Evolutionary conservation across 2,113 vertebrate genomes (phyloP).

Genomic region (Paratilapia polleni): DNA sequence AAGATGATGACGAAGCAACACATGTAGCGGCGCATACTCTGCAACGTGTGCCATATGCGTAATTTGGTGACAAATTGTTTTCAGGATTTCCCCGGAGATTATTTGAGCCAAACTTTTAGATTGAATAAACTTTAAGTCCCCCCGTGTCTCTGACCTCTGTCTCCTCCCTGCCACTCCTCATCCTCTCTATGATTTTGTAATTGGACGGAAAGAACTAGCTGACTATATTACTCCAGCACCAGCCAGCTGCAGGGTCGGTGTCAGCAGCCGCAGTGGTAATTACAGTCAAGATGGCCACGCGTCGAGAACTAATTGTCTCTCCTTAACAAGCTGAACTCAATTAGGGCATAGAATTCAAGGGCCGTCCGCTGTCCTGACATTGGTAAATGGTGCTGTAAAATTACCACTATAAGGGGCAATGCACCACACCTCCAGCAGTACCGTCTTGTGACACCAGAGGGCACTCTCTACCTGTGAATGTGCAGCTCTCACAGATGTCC

Average conservation of each 20-base stretch:
- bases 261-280: conserved; percentile 55
- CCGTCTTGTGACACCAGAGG: conserved; percentile 51
- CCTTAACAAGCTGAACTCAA: conserved; percentile 66
- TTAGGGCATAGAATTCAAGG: conserved; percentile 60
- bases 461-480: conserved; percentile 38
- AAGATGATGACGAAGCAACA: not conserved
- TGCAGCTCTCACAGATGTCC: not conserved
- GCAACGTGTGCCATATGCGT: not conserved
- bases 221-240: not conserved
- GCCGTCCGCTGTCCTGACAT: conserved; percentile 57
- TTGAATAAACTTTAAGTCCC: not conserved
- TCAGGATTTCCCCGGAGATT: conserved; percentile 30
- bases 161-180: not conserved
- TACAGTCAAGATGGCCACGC: conserved; percentile 41
- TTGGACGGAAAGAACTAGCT: conserved; percentile 22
- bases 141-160: not conserved
- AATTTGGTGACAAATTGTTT: not conserved
- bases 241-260: conserved; percentile 43
- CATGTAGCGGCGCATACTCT: not conserved
- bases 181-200: conserved; percentile 34
- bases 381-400: conserved; percentile 26
- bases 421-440: not conserved
- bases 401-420: not conserved
- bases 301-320: conserved; percentile 64
- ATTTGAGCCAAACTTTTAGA: conserved; percentile 1